Conservation (phyloP, 2,113 vertebrate genomes). For the Chiloscyllium plagiosum region DNA sequence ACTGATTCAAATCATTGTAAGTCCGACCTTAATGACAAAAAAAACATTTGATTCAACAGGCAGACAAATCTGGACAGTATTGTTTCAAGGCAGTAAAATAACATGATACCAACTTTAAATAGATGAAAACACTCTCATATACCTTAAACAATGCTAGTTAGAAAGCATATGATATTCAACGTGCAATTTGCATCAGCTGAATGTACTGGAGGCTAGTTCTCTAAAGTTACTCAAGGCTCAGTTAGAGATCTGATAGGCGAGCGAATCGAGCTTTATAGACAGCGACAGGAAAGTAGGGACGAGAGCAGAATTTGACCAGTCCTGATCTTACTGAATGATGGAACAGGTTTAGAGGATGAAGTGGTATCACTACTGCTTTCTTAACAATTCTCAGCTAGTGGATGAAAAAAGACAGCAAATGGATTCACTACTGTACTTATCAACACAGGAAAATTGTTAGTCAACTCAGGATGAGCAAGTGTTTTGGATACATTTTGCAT, state of each 20-base stretch:
- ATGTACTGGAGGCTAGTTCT: too few relatives aligned
- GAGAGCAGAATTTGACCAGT: too few relatives aligned
- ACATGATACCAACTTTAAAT: background rate
- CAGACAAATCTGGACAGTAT: background rate
- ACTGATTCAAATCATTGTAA: conserved; percentile 94
- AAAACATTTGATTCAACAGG: conserved; percentile 2
- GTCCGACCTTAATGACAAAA: conserved; percentile 67
- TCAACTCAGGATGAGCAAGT: background rate
- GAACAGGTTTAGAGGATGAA: too few relatives aligned
- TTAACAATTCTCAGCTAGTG: too few relatives aligned
- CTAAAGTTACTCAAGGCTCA: too few relatives aligned
- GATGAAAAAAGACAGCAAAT: background rate
- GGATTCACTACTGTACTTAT: background rate
- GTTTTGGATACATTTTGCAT: background rate
- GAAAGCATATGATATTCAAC: background rate
- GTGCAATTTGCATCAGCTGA: too few relatives aligned
- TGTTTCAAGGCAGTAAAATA: background rate
- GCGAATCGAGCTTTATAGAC: too few relatives aligned
- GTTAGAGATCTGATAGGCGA: too few relatives aligned
- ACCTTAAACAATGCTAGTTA: background rate
- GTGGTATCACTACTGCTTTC: too few relatives aligned
- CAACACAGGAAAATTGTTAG: background rate
- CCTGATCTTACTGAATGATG: too few relatives aligned
- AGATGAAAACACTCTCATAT: background rate
- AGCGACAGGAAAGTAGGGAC: too few relatives aligned